These are phyloP conservation scores for Sylvia atricapilla DNA, from an alignment of 2,113 vertebrate species.

Conservation along the genomic window DNA sequence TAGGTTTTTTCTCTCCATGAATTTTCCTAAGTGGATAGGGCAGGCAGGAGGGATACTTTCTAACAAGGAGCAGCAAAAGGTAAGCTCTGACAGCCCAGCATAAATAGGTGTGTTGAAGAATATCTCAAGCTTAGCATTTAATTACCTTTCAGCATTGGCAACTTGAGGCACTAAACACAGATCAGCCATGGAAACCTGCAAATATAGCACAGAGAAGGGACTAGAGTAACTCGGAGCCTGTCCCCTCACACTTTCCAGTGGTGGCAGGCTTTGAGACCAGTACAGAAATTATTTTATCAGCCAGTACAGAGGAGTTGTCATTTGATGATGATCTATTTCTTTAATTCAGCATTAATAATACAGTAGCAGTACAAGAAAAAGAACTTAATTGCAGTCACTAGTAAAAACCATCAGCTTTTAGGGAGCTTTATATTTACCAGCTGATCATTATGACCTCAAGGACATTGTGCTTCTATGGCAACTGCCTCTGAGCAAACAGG, in stretches of 20 bases:
- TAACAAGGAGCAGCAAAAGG: background rate
- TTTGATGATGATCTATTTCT: background rate
- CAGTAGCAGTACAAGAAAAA: background rate
- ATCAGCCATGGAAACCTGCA: constrained; percentile 94
- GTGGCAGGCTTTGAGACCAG: background rate
- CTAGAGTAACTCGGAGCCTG: background rate
- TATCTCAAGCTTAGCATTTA: background rate
- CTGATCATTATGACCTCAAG: background rate
- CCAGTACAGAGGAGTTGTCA: background rate
- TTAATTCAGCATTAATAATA: background rate
- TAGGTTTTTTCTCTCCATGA: too few relatives aligned
- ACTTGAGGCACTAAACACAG: constrained; percentile 94
- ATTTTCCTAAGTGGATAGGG: background rate
- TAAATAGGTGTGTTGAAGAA: background rate
- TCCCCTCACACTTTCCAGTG: background rate
- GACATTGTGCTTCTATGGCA: background rate
- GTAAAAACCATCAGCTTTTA: background rate
- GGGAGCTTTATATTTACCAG: background rate
- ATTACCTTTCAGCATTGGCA: constrained; percentile 91
- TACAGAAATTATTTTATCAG: background rate
- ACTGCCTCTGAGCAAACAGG: background rate
- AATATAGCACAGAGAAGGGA: constrained; percentile 16
- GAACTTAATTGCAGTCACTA: background rate
- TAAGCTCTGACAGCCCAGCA: background rate
- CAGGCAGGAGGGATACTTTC: background rate